Percentiles rank a stretch among this genome's conserved stretches.
These are phyloP conservation scores for Nymphalis urticae DNA, from an alignment of 2,888 invertebrate genomes.

Conservation along the genomic window DNA sequence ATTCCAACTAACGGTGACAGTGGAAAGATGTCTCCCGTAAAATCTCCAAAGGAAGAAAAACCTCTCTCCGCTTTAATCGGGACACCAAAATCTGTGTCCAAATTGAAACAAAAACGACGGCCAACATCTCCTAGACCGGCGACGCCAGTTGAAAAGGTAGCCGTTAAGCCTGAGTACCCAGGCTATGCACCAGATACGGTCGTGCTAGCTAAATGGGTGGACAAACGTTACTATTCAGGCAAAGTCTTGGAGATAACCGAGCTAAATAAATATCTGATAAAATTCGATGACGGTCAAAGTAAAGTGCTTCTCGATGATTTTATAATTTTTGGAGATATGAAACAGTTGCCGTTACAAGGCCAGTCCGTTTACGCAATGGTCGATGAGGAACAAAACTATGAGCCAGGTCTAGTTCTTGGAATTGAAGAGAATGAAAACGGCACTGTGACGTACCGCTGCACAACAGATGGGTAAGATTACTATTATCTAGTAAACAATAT, in stretches of 20 bases:
- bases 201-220: slow-evolving; percentile 86
- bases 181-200: slow-evolving; percentile 70
- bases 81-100: slow-evolving; percentile 72
- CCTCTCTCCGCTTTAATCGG: slow-evolving; percentile 58
- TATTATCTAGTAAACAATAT: background rate
- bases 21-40: slow-evolving; percentile 58
- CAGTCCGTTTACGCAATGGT: slow-evolving; percentile 80
- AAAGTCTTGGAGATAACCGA: slow-evolving; percentile 80
- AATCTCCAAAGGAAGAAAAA: slow-evolving; percentile 70
- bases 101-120: slow-evolving; percentile 68
- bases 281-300: slow-evolving; percentile 84
- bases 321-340: slow-evolving; percentile 80
- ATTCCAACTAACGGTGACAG: slow-evolving; percentile 66
- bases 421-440: slow-evolving; percentile 72
- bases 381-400: slow-evolving; percentile 78
- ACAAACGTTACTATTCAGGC: slow-evolving; percentile 85
- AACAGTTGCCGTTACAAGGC: slow-evolving; percentile 76
- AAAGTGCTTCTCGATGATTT: slow-evolving; percentile 83
- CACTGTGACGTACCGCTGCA: slow-evolving; percentile 72
- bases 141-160: slow-evolving; percentile 67
- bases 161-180: slow-evolving; percentile 63
- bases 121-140: slow-evolving; percentile 72
- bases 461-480: slow-evolving; percentile 71
- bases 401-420: slow-evolving; percentile 76
- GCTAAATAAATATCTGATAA: slow-evolving; percentile 82